Evolutionary conservation across 1,140 invertebrate genomes (phyloP), one percentile per base, ranked within the genome.

Genomic region (Hylyphantes graminicola): DNA sequence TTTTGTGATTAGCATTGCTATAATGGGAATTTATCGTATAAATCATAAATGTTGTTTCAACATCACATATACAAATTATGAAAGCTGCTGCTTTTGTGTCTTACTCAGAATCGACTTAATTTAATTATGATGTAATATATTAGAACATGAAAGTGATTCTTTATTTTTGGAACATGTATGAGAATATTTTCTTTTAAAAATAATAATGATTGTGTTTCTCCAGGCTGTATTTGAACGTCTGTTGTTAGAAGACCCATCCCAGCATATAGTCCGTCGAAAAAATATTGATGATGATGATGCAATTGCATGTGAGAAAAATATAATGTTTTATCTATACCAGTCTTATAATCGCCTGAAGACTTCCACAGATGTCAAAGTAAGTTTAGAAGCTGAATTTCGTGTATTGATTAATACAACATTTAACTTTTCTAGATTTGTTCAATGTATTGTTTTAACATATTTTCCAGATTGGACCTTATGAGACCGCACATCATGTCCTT

Each of bases 171-270:
- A 51, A 68, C 8, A 85, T 68, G 11, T 19, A 17, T 48, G 88
- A 64, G 86, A 88, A 84, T 90, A 92, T 65, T 7, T 63, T 12
- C 2, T 61, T 53, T 67, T 87, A 94, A 50, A 89, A 94, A 10
- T 93, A 91, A 86, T 88, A 94, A 53, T 92, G 92, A 88, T 92
- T 93, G 86, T 86, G 92, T 51, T 67, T 89, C 91, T 50, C 76
- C 92, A 95, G 89, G 94, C 93, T 0, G 88, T 96, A 11, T 96
- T 96, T 90, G 95, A 96, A 88, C 91, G 95, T 86, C 88, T 96
- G 13, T 90, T 96, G 87, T 88, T 95, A 48, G 89, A 89, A 51
- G 91, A 94, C 50, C 88, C 88, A 17, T 48, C 64, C 35, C 65
- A 87, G 73, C 63, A 87, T 76, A 86, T 88, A 15, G 76, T 89